phyloP scores from a whole-genome alignment of 2,797 vertebrate genomes.

The Epinephelus coioides region DNA sequence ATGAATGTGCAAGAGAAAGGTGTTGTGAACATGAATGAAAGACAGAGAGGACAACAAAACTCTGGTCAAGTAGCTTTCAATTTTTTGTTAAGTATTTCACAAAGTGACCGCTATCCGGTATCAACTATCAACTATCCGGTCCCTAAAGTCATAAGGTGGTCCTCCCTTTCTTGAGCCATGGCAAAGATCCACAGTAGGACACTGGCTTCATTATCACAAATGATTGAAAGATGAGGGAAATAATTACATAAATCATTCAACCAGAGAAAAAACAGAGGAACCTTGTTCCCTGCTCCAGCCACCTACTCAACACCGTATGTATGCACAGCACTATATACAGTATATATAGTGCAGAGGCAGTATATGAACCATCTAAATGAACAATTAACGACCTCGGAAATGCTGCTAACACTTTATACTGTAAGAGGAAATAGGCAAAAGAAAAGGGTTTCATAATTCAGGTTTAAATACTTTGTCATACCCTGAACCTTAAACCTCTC shows the following conservation, averaged over 20 bases:
- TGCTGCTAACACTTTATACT: neutral
- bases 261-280: constrained; percentile 19
- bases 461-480: neutral
- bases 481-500: constrained; percentile 8
- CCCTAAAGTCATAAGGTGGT: too few species aligned
- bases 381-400: neutral
- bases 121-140: neutral
- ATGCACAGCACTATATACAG: neutral
- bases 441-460: neutral
- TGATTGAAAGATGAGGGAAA: neutral
- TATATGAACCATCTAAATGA: neutral
- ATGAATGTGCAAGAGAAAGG: neutral
- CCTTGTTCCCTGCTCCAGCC: constrained; percentile 3
- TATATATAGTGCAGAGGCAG: neutral
- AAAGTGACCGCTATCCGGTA: too few species aligned
- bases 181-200: neutral
- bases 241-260: constrained; percentile 6
- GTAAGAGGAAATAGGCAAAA: neutral
- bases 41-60: neutral
- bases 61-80: too few species aligned
- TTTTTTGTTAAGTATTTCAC: neutral
- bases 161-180: too few species aligned
- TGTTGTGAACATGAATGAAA: constrained; percentile 8
- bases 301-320: constrained; percentile 33
- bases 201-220: neutral